These are phyloP conservation scores for Ganaspis sp. DNA, from an alignment of 1,140 invertebrate genomes.

Conservation along the genomic window DNA sequence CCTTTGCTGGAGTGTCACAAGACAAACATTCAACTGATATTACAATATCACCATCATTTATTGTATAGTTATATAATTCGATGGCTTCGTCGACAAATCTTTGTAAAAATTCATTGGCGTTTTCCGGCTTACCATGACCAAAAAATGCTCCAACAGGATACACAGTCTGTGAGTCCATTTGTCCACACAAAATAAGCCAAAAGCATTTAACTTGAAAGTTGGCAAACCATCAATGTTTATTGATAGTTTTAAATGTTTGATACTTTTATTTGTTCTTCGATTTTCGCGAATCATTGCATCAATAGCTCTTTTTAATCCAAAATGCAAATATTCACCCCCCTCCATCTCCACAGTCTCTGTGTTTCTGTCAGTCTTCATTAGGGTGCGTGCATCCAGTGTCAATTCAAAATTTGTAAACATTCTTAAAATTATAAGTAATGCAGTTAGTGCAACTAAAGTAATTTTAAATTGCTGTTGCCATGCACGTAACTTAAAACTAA, in stretches of 20 bases:
- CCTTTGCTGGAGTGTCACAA: conserved; percentile 49
- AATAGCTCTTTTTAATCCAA: conserved; percentile 33
- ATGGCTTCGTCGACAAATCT: conserved; percentile 49
- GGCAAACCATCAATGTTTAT: conserved; percentile 52
- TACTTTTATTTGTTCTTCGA: not conserved
- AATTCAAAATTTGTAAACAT: not conserved
- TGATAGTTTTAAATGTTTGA: conserved; percentile 25
- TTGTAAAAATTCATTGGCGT: conserved; percentile 42
- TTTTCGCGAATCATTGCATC: conserved; percentile 8
- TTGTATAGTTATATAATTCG: conserved; percentile 37
- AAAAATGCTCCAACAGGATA: conserved; percentile 51
- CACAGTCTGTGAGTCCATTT: conserved; percentile 34
- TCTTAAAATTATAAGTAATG: no score
- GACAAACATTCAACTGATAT: conserved; percentile 46
- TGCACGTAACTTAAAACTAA: no score
- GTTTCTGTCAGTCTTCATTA: conserved; percentile 40
- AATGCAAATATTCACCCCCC: conserved; percentile 37
- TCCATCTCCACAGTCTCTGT: conserved; percentile 20
- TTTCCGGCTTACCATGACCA: conserved; percentile 46
- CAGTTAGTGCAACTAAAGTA: no score
- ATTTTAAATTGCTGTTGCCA: no score
- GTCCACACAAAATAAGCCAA: conserved; percentile 56
- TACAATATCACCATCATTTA: conserved; percentile 36
- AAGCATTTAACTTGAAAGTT: conserved; percentile 41
- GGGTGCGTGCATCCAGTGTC: conserved; percentile 33